Percentiles rank a stretch among this genome's conserved stretches.
Conservation (phyloP, 2,797 vertebrate species). For the Diglossa cyanea region DNA sequence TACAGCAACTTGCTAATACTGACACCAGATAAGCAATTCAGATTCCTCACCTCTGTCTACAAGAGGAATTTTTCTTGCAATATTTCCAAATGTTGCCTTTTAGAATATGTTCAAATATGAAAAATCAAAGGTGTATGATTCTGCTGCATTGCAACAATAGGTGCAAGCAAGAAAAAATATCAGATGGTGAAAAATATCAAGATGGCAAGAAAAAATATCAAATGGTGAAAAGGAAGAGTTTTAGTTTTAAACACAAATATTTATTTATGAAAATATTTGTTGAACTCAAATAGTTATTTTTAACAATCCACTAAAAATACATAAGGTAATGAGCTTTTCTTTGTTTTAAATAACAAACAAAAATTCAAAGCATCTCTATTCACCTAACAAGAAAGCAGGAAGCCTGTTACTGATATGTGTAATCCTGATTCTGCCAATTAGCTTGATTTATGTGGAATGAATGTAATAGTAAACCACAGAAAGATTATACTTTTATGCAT, state of each 20-base stretch:
- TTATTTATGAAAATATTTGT: neutral
- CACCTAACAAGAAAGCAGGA: neutral
- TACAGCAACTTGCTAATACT: neutral
- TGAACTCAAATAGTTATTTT: neutral
- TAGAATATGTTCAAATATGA: neutral
- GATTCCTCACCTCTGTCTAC: neutral
- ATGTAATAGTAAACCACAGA: neutral
- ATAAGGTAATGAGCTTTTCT: neutral
- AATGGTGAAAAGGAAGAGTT: neutral
- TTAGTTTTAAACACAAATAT: neutral
- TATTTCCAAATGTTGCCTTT: neutral
- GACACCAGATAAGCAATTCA: neutral
- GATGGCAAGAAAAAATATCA: neutral
- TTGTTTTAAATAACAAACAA: neutral
- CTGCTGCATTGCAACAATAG: neutral
- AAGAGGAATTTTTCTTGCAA: neutral
- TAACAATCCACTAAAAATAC: neutral
- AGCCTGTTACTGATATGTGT: neutral
- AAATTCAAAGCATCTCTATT: neutral
- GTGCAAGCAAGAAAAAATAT: neutral
- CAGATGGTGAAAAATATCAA: neutral
- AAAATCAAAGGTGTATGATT: neutral
- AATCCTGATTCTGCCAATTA: neutral
- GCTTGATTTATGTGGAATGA: neutral
- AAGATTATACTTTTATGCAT: conserved; percentile 34